Conservation (phyloP, 2,113 vertebrate genomes). For the Colossoma macropomum region DNA sequence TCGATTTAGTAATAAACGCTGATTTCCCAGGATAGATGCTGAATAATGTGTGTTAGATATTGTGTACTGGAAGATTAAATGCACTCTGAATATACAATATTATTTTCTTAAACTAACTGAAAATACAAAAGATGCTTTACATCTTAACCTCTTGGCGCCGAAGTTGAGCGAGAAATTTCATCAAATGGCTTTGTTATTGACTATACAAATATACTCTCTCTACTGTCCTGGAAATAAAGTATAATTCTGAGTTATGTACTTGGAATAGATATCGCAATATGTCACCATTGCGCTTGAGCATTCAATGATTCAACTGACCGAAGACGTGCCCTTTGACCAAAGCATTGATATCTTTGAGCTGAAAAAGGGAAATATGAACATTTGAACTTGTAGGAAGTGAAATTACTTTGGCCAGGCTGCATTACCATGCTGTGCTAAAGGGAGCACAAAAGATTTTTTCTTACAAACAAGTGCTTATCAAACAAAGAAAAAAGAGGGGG, state of each 20-base stretch:
- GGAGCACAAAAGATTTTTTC: conserved; percentile 56
- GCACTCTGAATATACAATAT: conserved; percentile 46
- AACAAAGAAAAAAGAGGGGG: conserved; percentile 53
- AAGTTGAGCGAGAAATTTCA: not conserved
- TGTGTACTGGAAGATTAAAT: conserved; percentile 49
- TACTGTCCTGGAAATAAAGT: conserved; percentile 50
- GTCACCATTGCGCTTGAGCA: conserved; percentile 25
- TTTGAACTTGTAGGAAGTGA: conserved; percentile 56
- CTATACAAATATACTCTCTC: conserved; percentile 26
- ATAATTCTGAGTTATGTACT: conserved; percentile 41
- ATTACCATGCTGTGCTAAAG: conserved; percentile 64
- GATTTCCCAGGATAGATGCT: conserved; percentile 51
- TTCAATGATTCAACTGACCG: conserved; percentile 48
- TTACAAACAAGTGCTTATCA: conserved; percentile 62
- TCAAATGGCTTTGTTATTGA: conserved; percentile 28
- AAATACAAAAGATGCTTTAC: conserved; percentile 60
- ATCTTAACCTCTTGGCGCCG: not conserved
- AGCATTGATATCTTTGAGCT: conserved; percentile 3
- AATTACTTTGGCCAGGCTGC: conserved; percentile 81
- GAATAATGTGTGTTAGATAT: conserved; percentile 54
- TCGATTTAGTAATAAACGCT: conserved; percentile 58
- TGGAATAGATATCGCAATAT: conserved; percentile 14
- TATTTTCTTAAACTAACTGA: conserved; percentile 35
- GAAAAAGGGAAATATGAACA: conserved; percentile 34
- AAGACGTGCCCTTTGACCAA: conserved; percentile 22